Evolutionary conservation across 2,113 vertebrate genomes (phyloP), one percentile per base, ranked within the genome.

Genomic region (Synchiropus splendidus): DNA sequence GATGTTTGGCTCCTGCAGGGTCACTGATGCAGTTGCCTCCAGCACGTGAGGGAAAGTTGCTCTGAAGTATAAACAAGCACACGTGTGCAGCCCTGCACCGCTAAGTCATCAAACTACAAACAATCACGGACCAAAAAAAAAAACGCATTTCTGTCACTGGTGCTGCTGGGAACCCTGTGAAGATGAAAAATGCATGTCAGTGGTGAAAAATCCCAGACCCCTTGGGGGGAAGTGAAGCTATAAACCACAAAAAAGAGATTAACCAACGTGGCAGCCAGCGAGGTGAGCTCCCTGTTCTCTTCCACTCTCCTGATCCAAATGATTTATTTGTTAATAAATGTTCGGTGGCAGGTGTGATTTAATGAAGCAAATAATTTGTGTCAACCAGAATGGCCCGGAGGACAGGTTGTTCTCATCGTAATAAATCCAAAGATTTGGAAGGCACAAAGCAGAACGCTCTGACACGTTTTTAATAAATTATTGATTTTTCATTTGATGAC

Each of bases 101-200:
- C 42, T 77, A 34, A 70, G 65, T 73, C 62, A 80, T 80, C 79
- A 83, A 83, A 64, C 35, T 56, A 51, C 48, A 51, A 48, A 74
- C 44, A 43, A 67, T 60, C 70, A 70, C 9, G 5, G 17, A 32
- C 21, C 18, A 41, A 39, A 18, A 39, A 35, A 11, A 46, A 63
- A 64, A 72, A 83, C 82, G 75, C 67, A 42, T 54, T 85, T 83
- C 48, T 79, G 6, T 48, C 46, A 39, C 43, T 55, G 77, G 39
- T 60, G 45, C 45, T 72, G 51, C 52, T 70, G 45, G 10, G 2
- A 1, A 63, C 60, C 69, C 61, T 56, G 67, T 56, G 41, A 69
- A 73, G 65, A 77, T 58, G 44, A 79, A 76, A 80, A 79, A 73
- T 77, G 70, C 48, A 77, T 70, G 75, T 77, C 67, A 75, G 45